Evolutionary conservation across 2,797 vertebrate species (phyloP).

Genomic region (Mormyrops attenuatus): DNA sequence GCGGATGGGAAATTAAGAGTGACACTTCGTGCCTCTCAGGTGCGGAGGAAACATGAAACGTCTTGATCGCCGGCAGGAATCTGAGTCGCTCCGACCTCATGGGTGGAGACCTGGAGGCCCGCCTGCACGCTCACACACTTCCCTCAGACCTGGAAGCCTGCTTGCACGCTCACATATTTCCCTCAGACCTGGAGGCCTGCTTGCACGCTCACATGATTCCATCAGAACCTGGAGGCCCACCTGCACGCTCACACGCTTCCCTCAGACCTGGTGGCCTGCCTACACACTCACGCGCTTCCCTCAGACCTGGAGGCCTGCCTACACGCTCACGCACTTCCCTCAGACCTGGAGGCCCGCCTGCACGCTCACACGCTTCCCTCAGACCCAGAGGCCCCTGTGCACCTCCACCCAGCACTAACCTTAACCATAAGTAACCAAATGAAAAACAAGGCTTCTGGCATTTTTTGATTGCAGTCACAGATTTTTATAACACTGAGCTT

Average conservation of each 20-base stretch:
- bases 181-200: neutral
- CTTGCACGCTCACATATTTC: too few relatives aligned
- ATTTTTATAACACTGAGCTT: neutral
- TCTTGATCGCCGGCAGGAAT: slow-evolving; percentile 11
- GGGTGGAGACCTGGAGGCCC: neutral
- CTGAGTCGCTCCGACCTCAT: neutral
- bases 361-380: neutral
- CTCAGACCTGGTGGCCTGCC: neutral
- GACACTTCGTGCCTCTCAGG: slow-evolving; percentile 38
- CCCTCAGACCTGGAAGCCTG: neutral
- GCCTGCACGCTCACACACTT: neutral
- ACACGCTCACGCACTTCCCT: neutral
- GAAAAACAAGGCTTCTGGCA: neutral
- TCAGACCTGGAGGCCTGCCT: neutral
- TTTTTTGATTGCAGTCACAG: neutral
- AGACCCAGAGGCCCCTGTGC: neutral
- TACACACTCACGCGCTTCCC: neutral
- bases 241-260: neutral
- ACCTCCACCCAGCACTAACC: neutral
- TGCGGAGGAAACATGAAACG: slow-evolving; percentile 41
- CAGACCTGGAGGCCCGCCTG: neutral
- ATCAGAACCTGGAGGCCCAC: neutral
- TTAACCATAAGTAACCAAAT: neutral
- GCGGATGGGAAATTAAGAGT: neutral
- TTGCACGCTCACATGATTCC: too few relatives aligned